phyloP scores from a whole-genome alignment of 2,113 vertebrate genomes.

The Nicator chloris region DNA sequence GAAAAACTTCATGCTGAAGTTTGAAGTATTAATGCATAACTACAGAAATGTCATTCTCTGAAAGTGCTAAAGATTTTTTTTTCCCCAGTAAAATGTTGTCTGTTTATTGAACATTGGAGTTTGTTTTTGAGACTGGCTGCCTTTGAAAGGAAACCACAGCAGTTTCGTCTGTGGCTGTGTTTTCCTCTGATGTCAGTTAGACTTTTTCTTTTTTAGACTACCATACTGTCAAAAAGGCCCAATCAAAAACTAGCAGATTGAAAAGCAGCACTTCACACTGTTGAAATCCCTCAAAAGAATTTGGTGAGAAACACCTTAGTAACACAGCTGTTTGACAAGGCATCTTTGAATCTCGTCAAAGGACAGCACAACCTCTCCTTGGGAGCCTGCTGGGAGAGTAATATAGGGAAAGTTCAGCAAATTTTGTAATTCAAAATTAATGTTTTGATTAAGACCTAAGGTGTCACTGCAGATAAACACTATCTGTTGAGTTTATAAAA shows the following conservation, averaged over 20 bases:
- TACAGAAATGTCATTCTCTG: background rate
- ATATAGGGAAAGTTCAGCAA: background rate
- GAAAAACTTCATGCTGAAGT: background rate
- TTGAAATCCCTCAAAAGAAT: background rate
- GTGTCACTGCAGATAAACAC: background rate
- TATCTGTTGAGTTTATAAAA: background rate
- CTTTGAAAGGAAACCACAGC: background rate
- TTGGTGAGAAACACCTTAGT: background rate
- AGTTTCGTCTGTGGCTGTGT: background rate
- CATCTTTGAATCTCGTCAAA: background rate
- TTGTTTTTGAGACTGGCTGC: background rate
- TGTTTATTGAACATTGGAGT: background rate
- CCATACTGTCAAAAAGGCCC: background rate
- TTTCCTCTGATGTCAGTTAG: background rate
- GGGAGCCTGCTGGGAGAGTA: background rate
- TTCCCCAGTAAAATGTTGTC: background rate
- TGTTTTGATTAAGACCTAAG: background rate
- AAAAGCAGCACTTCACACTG: background rate
- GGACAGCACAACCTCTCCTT: background rate
- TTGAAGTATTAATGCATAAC: background rate
- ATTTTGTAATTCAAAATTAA: background rate
- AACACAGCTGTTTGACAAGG: background rate
- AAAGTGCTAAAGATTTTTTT: background rate
- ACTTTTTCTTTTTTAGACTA: background rate
- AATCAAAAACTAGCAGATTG: background rate